Conservation (phyloP, 2,113 vertebrate genomes). For the Myodes glareolus region DNA sequence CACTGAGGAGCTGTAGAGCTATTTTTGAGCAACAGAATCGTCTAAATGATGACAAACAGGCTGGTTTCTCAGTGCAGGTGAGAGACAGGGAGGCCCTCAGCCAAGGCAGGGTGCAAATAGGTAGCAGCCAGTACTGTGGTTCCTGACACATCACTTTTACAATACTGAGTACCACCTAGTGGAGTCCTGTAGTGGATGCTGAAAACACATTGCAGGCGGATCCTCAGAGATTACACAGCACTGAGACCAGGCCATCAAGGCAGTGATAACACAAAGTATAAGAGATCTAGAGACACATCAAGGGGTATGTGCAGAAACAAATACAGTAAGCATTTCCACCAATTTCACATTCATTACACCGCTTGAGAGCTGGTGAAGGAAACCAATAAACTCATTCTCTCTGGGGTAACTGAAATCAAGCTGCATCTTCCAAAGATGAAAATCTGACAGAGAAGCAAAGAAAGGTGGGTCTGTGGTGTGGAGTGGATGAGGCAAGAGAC, state of each 20-base stretch:
- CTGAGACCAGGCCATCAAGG: neutral
- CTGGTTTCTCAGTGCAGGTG: neutral
- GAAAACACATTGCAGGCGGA: neutral
- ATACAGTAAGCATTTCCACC: neutral
- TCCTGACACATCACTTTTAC: neutral
- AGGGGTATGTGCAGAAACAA: neutral
- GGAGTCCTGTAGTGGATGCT: neutral
- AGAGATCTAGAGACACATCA: neutral
- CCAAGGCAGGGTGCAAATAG: neutral
- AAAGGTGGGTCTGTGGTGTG: neutral
- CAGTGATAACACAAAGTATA: fast-evolving
- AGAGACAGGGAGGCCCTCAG: neutral
- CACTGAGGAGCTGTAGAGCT: neutral
- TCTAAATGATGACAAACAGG: neutral
- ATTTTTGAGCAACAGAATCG: neutral
- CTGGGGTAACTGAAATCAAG: neutral
- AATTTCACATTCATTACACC: neutral
- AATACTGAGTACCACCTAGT: neutral
- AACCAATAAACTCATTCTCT: neutral
- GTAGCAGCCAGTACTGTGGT: neutral
- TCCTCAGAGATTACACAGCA: neutral
- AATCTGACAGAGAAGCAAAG: neutral
- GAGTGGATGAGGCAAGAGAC: neutral
- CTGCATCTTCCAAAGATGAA: neutral
- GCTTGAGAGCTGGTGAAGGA: neutral